Base-by-base conservation (phyloP, 1,140 invertebrate genomes). In the Drosophila pallidifrons region DNA sequence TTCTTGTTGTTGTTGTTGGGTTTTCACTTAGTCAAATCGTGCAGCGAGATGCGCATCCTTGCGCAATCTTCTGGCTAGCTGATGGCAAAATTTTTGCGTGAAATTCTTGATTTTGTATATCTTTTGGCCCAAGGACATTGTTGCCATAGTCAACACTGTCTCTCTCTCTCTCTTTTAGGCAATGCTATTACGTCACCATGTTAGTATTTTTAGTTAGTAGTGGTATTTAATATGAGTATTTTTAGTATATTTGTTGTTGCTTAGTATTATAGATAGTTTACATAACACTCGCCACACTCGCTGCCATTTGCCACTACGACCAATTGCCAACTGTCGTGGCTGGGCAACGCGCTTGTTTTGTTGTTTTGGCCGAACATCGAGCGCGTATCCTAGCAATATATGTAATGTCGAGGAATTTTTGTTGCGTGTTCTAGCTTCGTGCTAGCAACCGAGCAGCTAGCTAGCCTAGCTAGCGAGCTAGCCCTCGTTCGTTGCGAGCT, bases 71-170 rank as follows among this genome's bases (percentile, higher is more conserved):
- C 68, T 55, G 13, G 87, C 77, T 35, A 91, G 76, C 59, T 79
- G 87, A 52, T 82, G 83, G 61, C 77, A 92, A 75, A 88, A 82
- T 65, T 75, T 88, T 47, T 79, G 81, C 10, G 91, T 92, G 63
- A 75, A 91, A 77, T 75, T 91, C 64, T 72, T 85, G 52, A 92
- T 92, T 86, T 91, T 91, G 60, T 70, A 91, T 51, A 92, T 91
- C 77, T 92, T 92, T 63, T 92, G 87, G 74, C 81, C 75, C 79
- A 92, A 75, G 69, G 91, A 91, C 91, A 92, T 68, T 88, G 46
- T 74, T 83, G 69, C 28, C 41, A 11, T 32, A 49, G 49, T 47
- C 63, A 47, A 54, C n/a, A 5, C 16, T 8, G 16, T 20, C 32
- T n/a, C 11, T 43, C 20, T 58, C 4, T 52, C 20, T 15, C 32